These are phyloP conservation scores for Syncerus caffer DNA, from an alignment of 2,797 vertebrate genomes.

Conservation along the genomic window DNA sequence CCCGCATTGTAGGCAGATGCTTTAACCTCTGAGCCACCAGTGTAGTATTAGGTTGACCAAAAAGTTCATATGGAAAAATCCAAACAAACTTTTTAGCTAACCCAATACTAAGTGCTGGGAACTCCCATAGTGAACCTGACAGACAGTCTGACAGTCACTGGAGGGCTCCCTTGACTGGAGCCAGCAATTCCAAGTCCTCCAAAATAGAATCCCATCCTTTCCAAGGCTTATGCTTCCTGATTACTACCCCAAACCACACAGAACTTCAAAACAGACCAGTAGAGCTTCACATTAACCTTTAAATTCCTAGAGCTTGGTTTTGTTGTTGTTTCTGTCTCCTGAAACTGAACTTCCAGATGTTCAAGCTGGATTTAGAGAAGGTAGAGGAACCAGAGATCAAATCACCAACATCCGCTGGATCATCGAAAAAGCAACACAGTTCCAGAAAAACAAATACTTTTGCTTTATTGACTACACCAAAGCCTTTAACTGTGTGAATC, in stretches of 20 bases:
- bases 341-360: neutral
- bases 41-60: neutral
- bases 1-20: too few relatives aligned
- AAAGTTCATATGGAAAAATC: neutral
- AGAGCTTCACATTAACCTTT: neutral
- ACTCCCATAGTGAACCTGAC: neutral
- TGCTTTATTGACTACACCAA: neutral
- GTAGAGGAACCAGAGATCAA: neutral
- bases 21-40: too few relatives aligned
- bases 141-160: neutral
- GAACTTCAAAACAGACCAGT: neutral
- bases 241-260: neutral
- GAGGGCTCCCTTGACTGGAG: neutral
- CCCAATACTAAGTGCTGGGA: neutral
- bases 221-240: neutral
- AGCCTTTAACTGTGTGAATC: neutral
- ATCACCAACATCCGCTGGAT: neutral
- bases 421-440: neutral
- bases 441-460: neutral
- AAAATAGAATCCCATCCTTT: neutral
- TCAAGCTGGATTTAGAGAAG: neutral
- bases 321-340: neutral
- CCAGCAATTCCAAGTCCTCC: neutral
- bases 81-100: neutral
- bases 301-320: neutral